Evolutionary conservation across 2,888 invertebrate species (phyloP), one percentile per base, ranked within the genome.

Genomic region (Blera fallax): DNA sequence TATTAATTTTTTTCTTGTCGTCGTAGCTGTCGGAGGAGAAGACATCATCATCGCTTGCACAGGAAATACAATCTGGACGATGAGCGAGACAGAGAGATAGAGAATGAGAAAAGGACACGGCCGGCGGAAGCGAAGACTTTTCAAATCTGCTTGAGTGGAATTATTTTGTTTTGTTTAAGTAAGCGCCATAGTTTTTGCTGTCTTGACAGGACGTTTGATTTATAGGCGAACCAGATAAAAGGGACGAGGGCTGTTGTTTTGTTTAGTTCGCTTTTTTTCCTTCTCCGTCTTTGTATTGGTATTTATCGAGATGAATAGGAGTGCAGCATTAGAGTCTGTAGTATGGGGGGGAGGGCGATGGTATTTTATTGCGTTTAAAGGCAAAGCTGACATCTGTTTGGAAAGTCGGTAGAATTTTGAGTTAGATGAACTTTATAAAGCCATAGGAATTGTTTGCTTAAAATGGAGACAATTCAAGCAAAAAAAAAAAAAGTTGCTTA

Each of bases 161-260:
- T 77, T 77, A 77, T 82, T 82, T 82, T 77, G 62, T 72, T 83
- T 77, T 76, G 40, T 56, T 50, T 48, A 78, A 78, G 56, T 65
- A 50, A 70, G 54, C 56, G 37, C 14, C n/a, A 21, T 52, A 24
- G 50, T 65, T 79, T 37, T 64, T 70, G 11, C 62, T 69, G 54
- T 50, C 40, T 40, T 52, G 60, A 67, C 52, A 58, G 34, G 56
- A 50, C 40, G 29, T 82, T 64, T 82, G 81, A 82, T 82, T 64
- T 82, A 82, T 64, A 64, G 29, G 64, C 40, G 18, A 58, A 43
- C 8, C 27, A n/a, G 37, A 76, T 76, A 60, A 81, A 69, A 48
- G 52, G 70, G 16, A 64, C 64, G 21, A 72, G 32, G 76, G 45
- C 54, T 40, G 27, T 62, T 72, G 27, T 64, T 64, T 37, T 65